Percentiles rank a stretch among this genome's conserved stretches.
phyloP scores from a whole-genome alignment of 2,888 invertebrate species.

The Biston stratarius region DNA sequence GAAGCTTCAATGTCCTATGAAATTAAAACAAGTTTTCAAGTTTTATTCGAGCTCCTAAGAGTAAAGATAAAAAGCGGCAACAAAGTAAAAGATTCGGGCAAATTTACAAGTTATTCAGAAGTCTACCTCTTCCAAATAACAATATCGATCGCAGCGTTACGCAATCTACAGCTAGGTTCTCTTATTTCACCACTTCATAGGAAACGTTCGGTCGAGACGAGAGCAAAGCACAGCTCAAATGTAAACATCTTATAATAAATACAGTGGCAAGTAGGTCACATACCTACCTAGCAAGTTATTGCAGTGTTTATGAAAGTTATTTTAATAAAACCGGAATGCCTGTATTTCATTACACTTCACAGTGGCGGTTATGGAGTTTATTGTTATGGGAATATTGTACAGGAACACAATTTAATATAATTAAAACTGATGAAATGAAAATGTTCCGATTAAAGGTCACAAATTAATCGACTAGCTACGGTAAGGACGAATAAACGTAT shows the following conservation, averaged over 20 bases:
- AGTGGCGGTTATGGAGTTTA: conserved; percentile 4
- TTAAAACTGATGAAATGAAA: conserved; percentile 9
- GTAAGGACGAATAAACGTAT: conserved; percentile 42
- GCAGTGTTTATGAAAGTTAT: conserved; percentile 26
- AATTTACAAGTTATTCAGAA: conserved; percentile 31
- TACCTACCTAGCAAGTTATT: conserved; percentile 18
- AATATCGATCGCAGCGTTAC: conserved; percentile 56
- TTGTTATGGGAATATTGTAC: conserved; percentile 5
- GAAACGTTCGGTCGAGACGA: conserved; percentile 48
- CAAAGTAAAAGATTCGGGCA: conserved; percentile 24
- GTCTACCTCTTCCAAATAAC: conserved; percentile 51
- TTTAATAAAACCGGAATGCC: conserved; percentile 31
- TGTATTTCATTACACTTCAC: conserved; percentile 22
- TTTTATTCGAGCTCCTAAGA: conserved; percentile 29
- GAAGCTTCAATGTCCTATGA: conserved; percentile 23
- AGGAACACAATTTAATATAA: conserved; percentile 9
- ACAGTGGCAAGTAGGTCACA: conserved; percentile 39
- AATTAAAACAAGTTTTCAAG: conserved; percentile 30
- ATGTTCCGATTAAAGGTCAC: conserved; percentile 39
- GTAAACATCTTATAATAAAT: conserved; percentile 56
- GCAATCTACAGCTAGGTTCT: conserved; percentile 48
- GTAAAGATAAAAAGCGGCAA: conserved; percentile 25
- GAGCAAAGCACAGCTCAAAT: conserved; percentile 42
- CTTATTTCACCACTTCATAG: conserved; percentile 53
- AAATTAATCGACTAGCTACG: conserved; percentile 43